Evolutionary conservation across 23 tunicate genomes (phyloP), one percentile per base, ranked within the genome.

Genomic region (Ascidia mentula): DNA sequence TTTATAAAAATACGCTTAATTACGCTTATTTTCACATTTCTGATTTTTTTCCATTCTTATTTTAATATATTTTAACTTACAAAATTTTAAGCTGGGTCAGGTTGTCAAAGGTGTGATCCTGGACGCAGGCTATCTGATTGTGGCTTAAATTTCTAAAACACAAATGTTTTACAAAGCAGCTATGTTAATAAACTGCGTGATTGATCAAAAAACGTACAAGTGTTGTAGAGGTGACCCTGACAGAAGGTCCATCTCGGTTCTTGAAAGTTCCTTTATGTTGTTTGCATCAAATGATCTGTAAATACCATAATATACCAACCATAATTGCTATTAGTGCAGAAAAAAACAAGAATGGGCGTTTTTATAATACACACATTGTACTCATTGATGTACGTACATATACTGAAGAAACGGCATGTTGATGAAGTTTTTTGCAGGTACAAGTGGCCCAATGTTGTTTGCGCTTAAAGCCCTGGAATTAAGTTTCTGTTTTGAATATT

Each of bases 221-320:
- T 79, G 83, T 37, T 69, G 83, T 24, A 79, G 32, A 45, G 74
- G 83, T 12, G 83, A 79, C 5, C 33, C 37, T 2, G 59, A 37
- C 0, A 79, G 39, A 31, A 61, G 24, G 39, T 79, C 36, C 83
- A 79, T 79, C 4, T 79, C 82, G 9, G 82, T 79, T 32, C 39
- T 59, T n/a, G 82, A 59, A 20, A 79, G 8, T 5, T 79, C 40
- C 38, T 59, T 32, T 8, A 79, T 79, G 34, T 59, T 26, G 33
- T 79, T 79, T 13, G 82, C 82, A 59, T 79, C 82, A 60, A 79
- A 79, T 20, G 82, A 79, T 35, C 82, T 79, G 4, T 12, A 77
- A 42, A 24, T 70, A 0, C 22, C n/a, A n/a, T n/a, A n/a, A n/a
- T n/a, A n/a, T n/a, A n/a, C n/a, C n/a, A n/a, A n/a, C n/a, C n/a